Conservation (phyloP, 2,797 vertebrate genomes). For the Ibycter americanus region DNA sequence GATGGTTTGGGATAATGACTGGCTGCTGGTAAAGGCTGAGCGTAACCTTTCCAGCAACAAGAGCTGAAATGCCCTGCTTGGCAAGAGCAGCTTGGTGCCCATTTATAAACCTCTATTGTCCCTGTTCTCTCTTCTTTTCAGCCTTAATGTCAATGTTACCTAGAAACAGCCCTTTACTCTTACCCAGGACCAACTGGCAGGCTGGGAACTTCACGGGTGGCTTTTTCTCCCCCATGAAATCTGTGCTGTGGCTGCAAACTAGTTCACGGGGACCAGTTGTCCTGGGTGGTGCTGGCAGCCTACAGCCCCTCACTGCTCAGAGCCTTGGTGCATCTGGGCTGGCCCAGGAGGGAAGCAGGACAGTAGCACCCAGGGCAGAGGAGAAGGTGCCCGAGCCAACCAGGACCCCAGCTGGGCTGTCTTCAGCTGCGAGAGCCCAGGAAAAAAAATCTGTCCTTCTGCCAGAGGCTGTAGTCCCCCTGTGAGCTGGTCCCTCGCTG, state of each 20-base stretch:
- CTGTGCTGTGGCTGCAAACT: background rate
- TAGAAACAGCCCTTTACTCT: constrained; percentile 28
- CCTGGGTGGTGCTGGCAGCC: background rate
- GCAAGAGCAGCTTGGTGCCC: background rate
- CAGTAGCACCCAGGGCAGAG: background rate
- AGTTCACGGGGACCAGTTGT: background rate
- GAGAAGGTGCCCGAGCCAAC: background rate
- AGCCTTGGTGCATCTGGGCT: background rate
- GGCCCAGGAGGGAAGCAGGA: background rate
- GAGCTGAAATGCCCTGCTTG: constrained; percentile 1
- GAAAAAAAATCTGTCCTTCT: rapidly evolving
- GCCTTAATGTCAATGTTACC: constrained; percentile 18
- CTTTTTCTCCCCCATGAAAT: background rate
- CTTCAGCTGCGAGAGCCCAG: background rate
- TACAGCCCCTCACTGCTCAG: background rate
- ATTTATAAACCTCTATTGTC: constrained; percentile 18
- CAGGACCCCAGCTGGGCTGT: background rate
- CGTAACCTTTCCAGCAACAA: background rate
- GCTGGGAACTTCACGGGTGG: background rate
- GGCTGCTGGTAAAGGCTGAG: background rate
- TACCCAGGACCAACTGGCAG: background rate
- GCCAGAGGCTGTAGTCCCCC: too few species aligned
- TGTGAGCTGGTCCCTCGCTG: background rate
- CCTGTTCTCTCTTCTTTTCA: constrained; percentile 14
- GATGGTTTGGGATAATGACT: background rate